Evolutionary conservation across 2,888 invertebrate genomes (phyloP).

Genomic region (Andrena bucephala): DNA sequence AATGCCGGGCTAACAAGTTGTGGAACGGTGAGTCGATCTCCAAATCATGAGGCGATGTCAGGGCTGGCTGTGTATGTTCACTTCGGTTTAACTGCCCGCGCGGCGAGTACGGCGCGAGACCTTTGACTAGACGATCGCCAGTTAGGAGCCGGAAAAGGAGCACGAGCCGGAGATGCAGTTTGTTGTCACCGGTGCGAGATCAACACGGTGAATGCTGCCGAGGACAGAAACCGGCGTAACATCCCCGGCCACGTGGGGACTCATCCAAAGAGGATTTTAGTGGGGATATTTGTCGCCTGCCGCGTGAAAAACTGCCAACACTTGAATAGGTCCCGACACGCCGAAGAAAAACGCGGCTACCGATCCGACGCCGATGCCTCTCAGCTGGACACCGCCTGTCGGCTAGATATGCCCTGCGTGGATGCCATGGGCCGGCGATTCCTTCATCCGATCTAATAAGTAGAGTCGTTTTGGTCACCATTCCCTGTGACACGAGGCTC

Average conservation of each 20-base stretch:
- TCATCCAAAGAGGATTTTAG: constrained; percentile 77
- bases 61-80: neutral
- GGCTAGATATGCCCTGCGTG: constrained; percentile 57
- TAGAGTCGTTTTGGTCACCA: constrained; percentile 1
- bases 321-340: constrained; percentile 78
- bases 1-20: neutral
- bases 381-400: constrained; percentile 74
- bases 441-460: constrained; percentile 27
- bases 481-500: neutral
- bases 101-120: neutral
- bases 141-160: constrained; percentile 21
- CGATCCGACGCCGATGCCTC: constrained; percentile 72
- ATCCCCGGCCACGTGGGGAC: constrained; percentile 79
- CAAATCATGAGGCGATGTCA: neutral
- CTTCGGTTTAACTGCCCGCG: neutral
- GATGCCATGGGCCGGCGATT: constrained; percentile 37
- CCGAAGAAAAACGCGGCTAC: constrained; percentile 80
- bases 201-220: constrained; percentile 76
- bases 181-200: constrained; percentile 76
- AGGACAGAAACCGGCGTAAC: constrained; percentile 71
- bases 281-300: constrained; percentile 78
- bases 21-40: neutral
- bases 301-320: constrained; percentile 81
- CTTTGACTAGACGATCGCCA: neutral
- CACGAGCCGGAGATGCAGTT: constrained; percentile 27